Percentiles rank a stretch among this genome's conserved stretches.
phyloP scores from a whole-genome alignment of 2,888 invertebrate genomes.

The Resseliella maxima region DNA sequence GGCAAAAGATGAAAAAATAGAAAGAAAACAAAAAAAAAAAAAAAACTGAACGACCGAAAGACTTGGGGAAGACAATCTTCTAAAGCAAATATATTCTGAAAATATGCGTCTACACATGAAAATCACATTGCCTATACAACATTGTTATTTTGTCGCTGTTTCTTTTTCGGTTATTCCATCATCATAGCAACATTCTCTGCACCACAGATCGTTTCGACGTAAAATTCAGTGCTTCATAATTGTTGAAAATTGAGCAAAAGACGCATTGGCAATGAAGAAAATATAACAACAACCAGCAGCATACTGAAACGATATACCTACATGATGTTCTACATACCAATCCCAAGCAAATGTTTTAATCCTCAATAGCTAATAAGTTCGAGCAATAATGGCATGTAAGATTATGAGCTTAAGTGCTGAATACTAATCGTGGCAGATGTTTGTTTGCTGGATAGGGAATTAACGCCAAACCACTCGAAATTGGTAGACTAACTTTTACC shows the following conservation, averaged over 20 bases:
- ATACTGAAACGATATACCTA: neutral
- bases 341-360: slow-evolving; percentile 17
- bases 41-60: neutral
- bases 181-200: neutral
- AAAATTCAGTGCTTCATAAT: neutral
- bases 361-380: slow-evolving; percentile 47
- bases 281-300: neutral
- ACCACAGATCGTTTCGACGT: neutral
- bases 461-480: slow-evolving; percentile 38
- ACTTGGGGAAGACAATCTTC: too few relatives aligned
- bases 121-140: neutral
- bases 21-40: neutral
- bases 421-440: slow-evolving; percentile 39
- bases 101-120: too few relatives aligned
- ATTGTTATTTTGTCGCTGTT: neutral
- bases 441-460: neutral
- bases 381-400: slow-evolving; percentile 43
- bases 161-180: neutral
- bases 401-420: slow-evolving; percentile 53
- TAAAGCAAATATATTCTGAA: too few relatives aligned
- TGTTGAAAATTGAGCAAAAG: neutral
- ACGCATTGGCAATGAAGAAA: too few relatives aligned
- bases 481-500: neutral
- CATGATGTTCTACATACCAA: neutral
- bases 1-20: neutral